A percentile compares a stretch with the other conserved stretches of the same genome.
These are phyloP conservation scores for Pelobates fuscus DNA, from an alignment of 2,113 vertebrate species.

Conservation along the genomic window DNA sequence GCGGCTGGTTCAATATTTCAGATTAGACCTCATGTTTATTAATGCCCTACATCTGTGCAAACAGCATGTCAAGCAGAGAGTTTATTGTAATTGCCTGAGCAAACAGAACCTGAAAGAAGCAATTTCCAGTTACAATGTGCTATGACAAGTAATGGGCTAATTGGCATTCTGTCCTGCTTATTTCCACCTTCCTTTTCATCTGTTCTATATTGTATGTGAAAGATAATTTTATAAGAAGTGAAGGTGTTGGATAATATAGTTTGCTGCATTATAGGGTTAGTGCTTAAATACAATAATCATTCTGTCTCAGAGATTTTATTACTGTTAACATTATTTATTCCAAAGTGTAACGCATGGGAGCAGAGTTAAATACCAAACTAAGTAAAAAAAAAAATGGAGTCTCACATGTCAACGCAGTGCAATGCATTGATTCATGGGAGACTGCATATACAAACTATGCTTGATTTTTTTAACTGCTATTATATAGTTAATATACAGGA, in stretches of 20 bases:
- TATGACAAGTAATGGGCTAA: slow-evolving; percentile 98
- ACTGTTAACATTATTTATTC: slow-evolving; percentile 90
- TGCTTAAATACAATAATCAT: slow-evolving; percentile 97
- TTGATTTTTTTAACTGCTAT: background rate
- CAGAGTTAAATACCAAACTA: slow-evolving; percentile 55
- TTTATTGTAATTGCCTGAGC: slow-evolving; percentile 99
- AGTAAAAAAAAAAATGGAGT: background rate
- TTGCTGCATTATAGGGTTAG: slow-evolving; percentile 89
- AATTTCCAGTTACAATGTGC: slow-evolving; percentile 99
- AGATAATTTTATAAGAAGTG: slow-evolving; percentile 95
- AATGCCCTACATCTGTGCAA: slow-evolving; percentile 99
- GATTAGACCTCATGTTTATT: slow-evolving; percentile 99
- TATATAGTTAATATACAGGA: background rate
- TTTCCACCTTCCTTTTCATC: slow-evolving; percentile 86
- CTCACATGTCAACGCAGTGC: background rate
- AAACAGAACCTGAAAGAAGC: slow-evolving; percentile 99
- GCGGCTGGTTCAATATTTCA: slow-evolving; percentile 99
- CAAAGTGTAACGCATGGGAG: slow-evolving; percentile 71
- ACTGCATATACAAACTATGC: background rate
- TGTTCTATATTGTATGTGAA: slow-evolving; percentile 87
- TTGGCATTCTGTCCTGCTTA: slow-evolving; percentile 94
- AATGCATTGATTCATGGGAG: background rate
- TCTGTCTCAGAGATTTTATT: slow-evolving; percentile 88
- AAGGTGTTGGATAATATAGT: slow-evolving; percentile 92
- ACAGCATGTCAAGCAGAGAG: slow-evolving; percentile 99